Evolutionary conservation across 2,113 vertebrate species (phyloP).

Genomic region (Beaufortia kweichowensis): DNA sequence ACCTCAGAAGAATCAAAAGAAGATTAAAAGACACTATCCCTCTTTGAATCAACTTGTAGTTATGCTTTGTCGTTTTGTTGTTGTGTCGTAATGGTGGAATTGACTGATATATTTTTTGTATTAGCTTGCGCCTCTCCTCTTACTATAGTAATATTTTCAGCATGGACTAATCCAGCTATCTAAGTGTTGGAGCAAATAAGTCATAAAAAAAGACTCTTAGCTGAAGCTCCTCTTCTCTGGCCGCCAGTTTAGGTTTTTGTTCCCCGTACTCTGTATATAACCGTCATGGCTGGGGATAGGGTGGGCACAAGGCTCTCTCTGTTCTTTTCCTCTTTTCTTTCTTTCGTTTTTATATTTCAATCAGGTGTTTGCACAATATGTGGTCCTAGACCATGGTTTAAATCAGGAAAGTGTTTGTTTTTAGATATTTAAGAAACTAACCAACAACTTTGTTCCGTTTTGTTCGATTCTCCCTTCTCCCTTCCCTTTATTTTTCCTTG

Average conservation of each 20-base stretch:
- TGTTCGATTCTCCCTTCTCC: conserved; percentile 35
- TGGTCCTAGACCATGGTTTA: conserved; percentile 67
- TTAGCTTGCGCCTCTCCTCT: conserved; percentile 43
- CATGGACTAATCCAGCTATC: conserved; percentile 48
- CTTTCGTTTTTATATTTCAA: conserved; percentile 72
- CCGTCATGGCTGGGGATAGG: conserved; percentile 53
- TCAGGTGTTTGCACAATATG: conserved; percentile 81
- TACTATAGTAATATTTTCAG: conserved; percentile 46
- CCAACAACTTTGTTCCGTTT: conserved; percentile 65
- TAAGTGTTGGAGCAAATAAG: conserved; percentile 7
- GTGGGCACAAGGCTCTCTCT: conserved; percentile 52
- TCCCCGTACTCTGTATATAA: conserved; percentile 50
- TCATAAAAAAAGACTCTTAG: conserved; percentile 29
- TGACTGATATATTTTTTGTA: conserved; percentile 46
- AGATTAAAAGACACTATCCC: conserved; percentile 38
- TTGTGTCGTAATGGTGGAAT: conserved; percentile 50
- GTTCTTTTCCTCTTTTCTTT: conserved; percentile 31
- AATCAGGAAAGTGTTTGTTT: conserved; percentile 83
- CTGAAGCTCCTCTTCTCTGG: conserved; percentile 49
- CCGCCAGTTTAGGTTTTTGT: conserved; percentile 42
- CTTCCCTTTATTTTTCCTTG: conserved; percentile 29
- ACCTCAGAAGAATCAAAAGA: conserved; percentile 21
- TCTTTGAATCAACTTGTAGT: conserved; percentile 39
- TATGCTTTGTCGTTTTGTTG: conserved; percentile 49
- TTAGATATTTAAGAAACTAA: conserved; percentile 71